Evolutionary conservation across 1,140 invertebrate species (phyloP).

Genomic region (Atopsyche davidsoni): DNA sequence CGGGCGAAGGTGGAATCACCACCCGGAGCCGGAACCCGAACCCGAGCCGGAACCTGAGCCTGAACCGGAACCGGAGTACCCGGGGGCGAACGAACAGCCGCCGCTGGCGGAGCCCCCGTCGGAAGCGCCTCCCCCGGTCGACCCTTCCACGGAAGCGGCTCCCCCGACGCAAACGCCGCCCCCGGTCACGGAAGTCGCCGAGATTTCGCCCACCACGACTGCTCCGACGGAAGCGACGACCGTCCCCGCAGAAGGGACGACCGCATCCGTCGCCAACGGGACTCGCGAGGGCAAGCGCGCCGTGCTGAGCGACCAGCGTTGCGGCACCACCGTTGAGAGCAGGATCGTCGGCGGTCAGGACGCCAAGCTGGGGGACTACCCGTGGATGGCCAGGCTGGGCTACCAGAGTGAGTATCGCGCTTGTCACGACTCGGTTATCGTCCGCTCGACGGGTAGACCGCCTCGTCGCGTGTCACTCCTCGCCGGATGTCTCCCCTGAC

Average conservation of each 20-base stretch:
- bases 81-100: not conserved
- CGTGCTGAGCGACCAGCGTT: slow-evolving; percentile 29
- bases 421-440: not conserved
- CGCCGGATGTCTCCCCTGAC: not conserved
- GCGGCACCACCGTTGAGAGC: slow-evolving; percentile 41
- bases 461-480: too few relatives aligned
- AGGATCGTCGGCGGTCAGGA: slow-evolving; percentile 41
- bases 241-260: not conserved
- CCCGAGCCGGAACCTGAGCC: not conserved
- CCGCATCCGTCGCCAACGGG: not conserved
- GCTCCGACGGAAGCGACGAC: slow-evolving; percentile 11
- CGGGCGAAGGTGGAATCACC: not conserved
- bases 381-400: slow-evolving; percentile 50
- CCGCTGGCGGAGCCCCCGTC: not conserved
- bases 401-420: slow-evolving; percentile 36
- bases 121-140: not conserved
- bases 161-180: not conserved
- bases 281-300: slow-evolving; percentile 17
- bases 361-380: slow-evolving; percentile 40
- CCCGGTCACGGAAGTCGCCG: not conserved
- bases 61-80: not conserved
- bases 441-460: too few relatives aligned
- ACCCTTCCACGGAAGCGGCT: too few relatives aligned
- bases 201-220: not conserved
- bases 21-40: not conserved